These are phyloP conservation scores for Myrmecobius fasciatus DNA, from an alignment of 2,113 vertebrate genomes.

Conservation along the genomic window DNA sequence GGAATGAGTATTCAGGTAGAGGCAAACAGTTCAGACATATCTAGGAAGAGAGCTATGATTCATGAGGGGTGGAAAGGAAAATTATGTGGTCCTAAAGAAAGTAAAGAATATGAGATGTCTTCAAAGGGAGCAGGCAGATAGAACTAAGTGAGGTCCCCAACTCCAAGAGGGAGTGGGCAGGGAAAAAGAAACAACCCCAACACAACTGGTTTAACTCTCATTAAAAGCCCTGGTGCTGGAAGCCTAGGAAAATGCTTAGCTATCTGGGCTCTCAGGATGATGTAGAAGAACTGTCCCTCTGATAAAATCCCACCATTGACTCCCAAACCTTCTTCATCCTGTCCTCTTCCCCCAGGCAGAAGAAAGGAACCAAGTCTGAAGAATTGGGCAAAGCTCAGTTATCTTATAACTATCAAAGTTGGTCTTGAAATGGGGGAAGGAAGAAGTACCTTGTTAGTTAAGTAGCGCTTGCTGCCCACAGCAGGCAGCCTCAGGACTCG, in stretches of 20 bases:
- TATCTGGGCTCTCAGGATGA: not conserved
- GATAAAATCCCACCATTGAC: not conserved
- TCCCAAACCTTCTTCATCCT: not conserved
- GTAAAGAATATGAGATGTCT: not conserved
- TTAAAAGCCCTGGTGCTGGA: not conserved
- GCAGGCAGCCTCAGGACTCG: slow-evolving; percentile 90
- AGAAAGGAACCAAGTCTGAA: not conserved
- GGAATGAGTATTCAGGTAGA: not conserved
- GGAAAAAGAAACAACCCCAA: not conserved
- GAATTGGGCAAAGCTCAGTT: not conserved
- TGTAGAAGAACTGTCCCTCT: not conserved
- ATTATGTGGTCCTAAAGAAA: not conserved
- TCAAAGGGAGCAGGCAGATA: not conserved
- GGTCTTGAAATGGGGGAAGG: not conserved
- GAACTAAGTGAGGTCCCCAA: not conserved
- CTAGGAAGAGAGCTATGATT: not conserved
- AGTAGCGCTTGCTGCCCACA: slow-evolving; percentile 94
- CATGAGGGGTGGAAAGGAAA: not conserved
- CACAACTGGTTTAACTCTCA: not conserved
- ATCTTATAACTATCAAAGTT: not conserved
- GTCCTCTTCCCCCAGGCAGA: not conserved
- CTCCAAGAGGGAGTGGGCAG: not conserved
- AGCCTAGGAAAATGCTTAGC: not conserved
- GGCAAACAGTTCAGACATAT: not conserved
- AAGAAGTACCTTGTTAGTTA: slow-evolving; percentile 93